A percentile compares a stretch with the other conserved stretches of the same genome.
Evolutionary conservation across 2,113 vertebrate species (phyloP).

Genomic region (Ranitomeya imitator): DNA sequence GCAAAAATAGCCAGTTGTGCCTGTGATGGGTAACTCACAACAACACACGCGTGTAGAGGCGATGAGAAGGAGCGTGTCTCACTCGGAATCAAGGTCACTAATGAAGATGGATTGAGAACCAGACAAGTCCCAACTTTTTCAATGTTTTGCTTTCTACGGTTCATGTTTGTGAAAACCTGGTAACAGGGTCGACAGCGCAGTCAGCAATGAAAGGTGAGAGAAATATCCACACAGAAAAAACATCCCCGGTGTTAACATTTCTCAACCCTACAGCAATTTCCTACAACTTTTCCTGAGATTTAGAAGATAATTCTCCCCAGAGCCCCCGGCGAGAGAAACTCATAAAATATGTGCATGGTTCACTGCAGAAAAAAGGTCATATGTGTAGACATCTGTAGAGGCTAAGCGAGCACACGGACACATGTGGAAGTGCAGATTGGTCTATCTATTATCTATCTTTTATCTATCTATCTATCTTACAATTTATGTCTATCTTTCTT

Average conservation of each 20-base stretch:
- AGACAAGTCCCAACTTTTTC: constrained; percentile 35
- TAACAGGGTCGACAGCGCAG: constrained; percentile 52
- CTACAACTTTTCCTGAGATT: constrained; percentile 41
- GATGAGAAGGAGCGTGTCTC: constrained; percentile 47
- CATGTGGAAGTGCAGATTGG: not conserved
- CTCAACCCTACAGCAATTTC: constrained; percentile 27
- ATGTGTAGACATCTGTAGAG: constrained; percentile 39
- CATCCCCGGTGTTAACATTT: constrained; percentile 34
- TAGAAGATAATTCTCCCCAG: constrained; percentile 47
- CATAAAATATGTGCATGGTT: constrained; percentile 46
- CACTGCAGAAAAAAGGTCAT: not conserved
- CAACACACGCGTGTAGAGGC: constrained; percentile 12
- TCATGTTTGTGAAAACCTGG: constrained; percentile 55
- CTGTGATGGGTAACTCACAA: constrained; percentile 9
- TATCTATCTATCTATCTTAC: too few species aligned
- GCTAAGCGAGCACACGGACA: not conserved
- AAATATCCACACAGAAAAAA: not conserved
- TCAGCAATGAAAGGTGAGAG: constrained; percentile 78
- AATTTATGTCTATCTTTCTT: too few species aligned
- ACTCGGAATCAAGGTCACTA: constrained; percentile 36
- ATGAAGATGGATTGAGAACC: constrained; percentile 43
- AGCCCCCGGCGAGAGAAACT: constrained; percentile 22
- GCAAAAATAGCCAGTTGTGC: constrained; percentile 34
- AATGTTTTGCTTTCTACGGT: constrained; percentile 34
- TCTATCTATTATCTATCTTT: too few species aligned